Evolutionary conservation across 2,113 vertebrate genomes (phyloP).

Genomic region (Cairina moschata): DNA sequence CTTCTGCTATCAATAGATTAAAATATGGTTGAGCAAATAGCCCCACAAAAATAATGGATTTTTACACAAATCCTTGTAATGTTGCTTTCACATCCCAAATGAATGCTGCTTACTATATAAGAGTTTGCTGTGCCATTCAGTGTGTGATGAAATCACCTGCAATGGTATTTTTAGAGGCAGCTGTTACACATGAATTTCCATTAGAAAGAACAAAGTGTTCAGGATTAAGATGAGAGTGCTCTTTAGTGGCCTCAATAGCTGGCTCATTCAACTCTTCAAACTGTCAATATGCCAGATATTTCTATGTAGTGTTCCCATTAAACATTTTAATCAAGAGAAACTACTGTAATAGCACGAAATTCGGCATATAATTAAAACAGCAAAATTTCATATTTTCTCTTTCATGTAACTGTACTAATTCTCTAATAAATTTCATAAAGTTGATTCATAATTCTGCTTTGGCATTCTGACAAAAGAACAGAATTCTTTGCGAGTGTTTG

Average conservation of each 20-base stretch:
- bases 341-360: conserved; percentile 55
- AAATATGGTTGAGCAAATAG: background rate
- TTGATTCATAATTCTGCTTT: conserved; percentile 58
- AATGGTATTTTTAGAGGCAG: background rate
- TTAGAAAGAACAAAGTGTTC: conserved; percentile 40
- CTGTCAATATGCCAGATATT: conserved; percentile 63
- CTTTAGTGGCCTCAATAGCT: conserved; percentile 37
- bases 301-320: conserved; percentile 43
- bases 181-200: background rate
- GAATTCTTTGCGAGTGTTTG: conserved; percentile 59
- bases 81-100: background rate
- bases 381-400: conserved; percentile 55
- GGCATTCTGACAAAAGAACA: conserved; percentile 68
- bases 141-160: background rate
- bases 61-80: background rate
- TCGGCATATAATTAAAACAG: conserved; percentile 65
- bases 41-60: background rate
- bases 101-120: background rate
- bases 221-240: conserved; percentile 31
- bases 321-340: conserved; percentile 67
- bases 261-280: conserved; percentile 50
- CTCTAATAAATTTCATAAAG: conserved; percentile 70
- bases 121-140: background rate
- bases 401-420: conserved; percentile 59
- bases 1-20: background rate